Base-by-base conservation (phyloP, 1,140 invertebrate genomes). In the Drosophila lacteicornis region DNA sequence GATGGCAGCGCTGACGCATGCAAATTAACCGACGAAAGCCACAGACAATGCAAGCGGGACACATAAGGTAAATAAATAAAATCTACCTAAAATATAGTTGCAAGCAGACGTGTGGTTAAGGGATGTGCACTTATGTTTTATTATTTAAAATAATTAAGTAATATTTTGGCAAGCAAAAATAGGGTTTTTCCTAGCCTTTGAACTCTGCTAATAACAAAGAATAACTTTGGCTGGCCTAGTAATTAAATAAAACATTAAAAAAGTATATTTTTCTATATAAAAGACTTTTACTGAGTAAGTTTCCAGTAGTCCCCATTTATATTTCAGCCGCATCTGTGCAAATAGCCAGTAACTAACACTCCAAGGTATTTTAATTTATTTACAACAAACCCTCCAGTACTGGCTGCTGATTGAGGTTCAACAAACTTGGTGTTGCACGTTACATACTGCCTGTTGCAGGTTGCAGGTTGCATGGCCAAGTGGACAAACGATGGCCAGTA, bases 401-500 rank as follows among this genome's bases (percentile, higher is more conserved):
- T 57, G 30, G 27, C 59, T 27, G 59, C 63, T 45, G 67, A 68
- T 73, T n/a, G 57, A 74, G 56, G 70, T 75, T 75, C 70, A 75
- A 75, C 57, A 75, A 75, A 75, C 69, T 70, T 51, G 22, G 40
- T 65, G 62, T 33, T 65, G 57, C 62, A 60, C 38, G 38, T 59
- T 62, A 46, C 30, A 47, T 17, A 51, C 49, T 33, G 49, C n/a
- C 11, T n/a, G 15, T 42, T 27, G 19, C 65, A 62, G 36, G 56
- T 58, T 75, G 75, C 67, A 78, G 80, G 83, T 80, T 80, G 83
- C 73, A 61, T 67, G 61, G 84, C 65, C 83, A 88, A 88, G 83
- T 85, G 83, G 83, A 79, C 82, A 87, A 87, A 69, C 82, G 61
- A 66, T 71, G 74, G 74, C 79, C 43, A 63, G 66, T 25, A 45